A percentile compares a stretch with the other conserved stretches of the same genome.
phyloP scores from a whole-genome alignment of 1,140 invertebrate genomes.

The Drosophila prosaltans region DNA sequence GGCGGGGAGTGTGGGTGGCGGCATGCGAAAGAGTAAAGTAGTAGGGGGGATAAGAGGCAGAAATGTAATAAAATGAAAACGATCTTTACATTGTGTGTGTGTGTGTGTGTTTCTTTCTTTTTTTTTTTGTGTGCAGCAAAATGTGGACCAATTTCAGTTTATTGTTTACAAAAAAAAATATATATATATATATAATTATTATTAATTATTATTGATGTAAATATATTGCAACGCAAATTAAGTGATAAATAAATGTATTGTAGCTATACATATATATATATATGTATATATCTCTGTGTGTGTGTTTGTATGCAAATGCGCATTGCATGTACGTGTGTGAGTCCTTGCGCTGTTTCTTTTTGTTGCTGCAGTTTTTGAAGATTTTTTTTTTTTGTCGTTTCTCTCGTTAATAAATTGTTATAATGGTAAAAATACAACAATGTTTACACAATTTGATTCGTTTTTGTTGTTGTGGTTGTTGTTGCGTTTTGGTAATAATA shows the following conservation, averaged over 20 bases:
- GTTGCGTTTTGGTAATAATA: slow-evolving; percentile 7
- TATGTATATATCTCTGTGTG: not conserved
- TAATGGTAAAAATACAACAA: slow-evolving; percentile 8
- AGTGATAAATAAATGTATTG: slow-evolving; percentile 10
- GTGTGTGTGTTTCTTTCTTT: too few species aligned
- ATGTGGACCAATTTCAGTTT: slow-evolving; percentile 4
- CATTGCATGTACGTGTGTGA: slow-evolving; percentile 10
- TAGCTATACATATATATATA: slow-evolving; percentile 3
- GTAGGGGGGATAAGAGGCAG: too few species aligned
- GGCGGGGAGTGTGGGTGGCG: not conserved
- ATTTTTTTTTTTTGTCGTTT: not conserved
- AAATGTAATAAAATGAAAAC: slow-evolving; percentile 2
- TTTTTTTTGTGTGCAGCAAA: not conserved
- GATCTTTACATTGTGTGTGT: not conserved
- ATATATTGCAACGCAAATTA: slow-evolving; percentile 14
- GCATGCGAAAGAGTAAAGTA: not conserved
- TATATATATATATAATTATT: not conserved
- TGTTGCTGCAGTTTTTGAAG: not conserved
- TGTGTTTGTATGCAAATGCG: slow-evolving; percentile 8
- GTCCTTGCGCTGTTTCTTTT: not conserved
- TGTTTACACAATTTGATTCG: not conserved
- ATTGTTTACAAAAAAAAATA: slow-evolving; percentile 4
- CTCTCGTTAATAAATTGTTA: not conserved
- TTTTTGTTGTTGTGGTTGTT: not conserved
- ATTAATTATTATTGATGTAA: slow-evolving; percentile 14